A percentile compares a stretch with the other conserved stretches of the same genome.
Evolutionary conservation across 2,797 vertebrate species (phyloP).

Genomic region (Pangasius djambal): DNA sequence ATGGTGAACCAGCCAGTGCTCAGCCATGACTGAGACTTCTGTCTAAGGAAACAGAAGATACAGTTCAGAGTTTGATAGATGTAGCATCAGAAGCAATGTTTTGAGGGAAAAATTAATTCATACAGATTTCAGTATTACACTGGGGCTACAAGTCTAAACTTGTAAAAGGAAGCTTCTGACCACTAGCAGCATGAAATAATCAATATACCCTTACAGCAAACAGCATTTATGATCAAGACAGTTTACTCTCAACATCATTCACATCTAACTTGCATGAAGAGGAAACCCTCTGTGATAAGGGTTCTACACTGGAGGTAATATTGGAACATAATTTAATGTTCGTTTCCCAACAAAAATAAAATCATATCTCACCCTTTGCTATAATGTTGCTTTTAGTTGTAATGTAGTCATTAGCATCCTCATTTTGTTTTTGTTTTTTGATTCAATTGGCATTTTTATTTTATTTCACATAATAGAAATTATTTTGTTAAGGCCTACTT

Average conservation of each 20-base stretch:
- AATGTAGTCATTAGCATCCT: not conserved
- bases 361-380: not conserved
- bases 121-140: not conserved
- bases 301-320: not conserved
- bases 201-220: not conserved
- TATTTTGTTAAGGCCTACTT: not conserved
- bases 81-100: not conserved
- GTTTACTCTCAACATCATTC: not conserved
- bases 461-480: not conserved
- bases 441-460: not conserved
- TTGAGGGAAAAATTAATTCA: not conserved
- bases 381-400: not conserved
- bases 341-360: not conserved
- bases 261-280: not conserved
- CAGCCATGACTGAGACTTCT: constrained; percentile 94
- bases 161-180: not conserved
- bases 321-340: not conserved
- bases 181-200: not conserved
- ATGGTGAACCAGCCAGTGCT: constrained; percentile 99
- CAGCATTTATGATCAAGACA: not conserved
- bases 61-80: constrained; percentile 10
- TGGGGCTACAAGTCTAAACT: not conserved
- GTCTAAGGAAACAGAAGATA: constrained; percentile 69
- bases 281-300: not conserved
- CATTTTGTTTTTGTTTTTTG: not conserved